Percentiles rank a stretch among this genome's conserved stretches.
Evolutionary conservation across 2,113 vertebrate species (phyloP).

Genomic region (Ondatra zibethicus): DNA sequence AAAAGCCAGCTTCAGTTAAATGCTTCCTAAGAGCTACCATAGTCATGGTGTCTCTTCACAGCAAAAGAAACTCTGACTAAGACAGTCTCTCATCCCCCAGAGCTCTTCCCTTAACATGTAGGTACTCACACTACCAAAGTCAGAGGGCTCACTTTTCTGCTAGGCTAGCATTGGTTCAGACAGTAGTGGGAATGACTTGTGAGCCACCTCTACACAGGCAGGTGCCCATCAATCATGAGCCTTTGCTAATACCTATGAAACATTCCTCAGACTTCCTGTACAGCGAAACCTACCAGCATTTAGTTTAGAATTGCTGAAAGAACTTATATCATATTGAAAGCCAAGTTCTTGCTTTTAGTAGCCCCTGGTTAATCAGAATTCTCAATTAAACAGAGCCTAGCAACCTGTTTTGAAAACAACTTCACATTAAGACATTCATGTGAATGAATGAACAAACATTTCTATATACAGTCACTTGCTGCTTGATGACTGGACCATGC

Average conservation of each 20-base stretch:
- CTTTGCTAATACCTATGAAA: not conserved
- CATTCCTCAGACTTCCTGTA: not conserved
- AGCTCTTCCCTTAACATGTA: not conserved
- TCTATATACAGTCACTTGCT: not conserved
- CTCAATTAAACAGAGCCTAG: not conserved
- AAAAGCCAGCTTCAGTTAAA: not conserved
- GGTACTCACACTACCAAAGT: not conserved
- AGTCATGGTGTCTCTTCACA: not conserved
- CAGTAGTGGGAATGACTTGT: not conserved
- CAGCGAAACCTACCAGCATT: not conserved
- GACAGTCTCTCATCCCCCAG: not conserved
- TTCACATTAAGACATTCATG: slow-evolving; percentile 26
- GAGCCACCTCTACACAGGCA: not conserved
- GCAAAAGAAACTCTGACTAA: not conserved
- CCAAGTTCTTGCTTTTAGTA: slow-evolving; percentile 18
- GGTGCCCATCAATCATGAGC: not conserved
- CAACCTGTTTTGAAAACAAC: slow-evolving; percentile 52
- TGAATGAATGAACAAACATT: not conserved
- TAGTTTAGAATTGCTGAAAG: not conserved
- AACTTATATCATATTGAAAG: not conserved
- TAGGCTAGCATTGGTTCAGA: not conserved
- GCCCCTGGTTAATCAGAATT: slow-evolving; percentile 17
- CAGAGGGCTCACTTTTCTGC: not conserved
- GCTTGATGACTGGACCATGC: not conserved
- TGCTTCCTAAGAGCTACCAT: not conserved